phyloP scores from a whole-genome alignment of 2,888 invertebrate species.

The Drymonia ruficornis region DNA sequence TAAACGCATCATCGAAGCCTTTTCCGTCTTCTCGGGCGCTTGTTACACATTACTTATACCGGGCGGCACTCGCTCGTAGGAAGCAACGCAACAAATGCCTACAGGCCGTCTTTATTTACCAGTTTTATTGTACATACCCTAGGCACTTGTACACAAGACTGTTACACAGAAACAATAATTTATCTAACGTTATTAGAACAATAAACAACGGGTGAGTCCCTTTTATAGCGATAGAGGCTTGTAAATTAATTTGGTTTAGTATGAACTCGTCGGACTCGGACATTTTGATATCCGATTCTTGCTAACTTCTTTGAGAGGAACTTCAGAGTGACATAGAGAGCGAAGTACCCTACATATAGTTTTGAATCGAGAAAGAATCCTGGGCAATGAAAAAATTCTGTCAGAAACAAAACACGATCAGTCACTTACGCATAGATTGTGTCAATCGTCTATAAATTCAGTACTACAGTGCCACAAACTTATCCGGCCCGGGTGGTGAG shows the following conservation, averaged over 20 bases:
- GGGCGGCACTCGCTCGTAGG: conserved; percentile 44
- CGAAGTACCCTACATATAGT: too few relatives aligned
- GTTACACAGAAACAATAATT: conserved; percentile 11
- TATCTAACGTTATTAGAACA: conserved; percentile 16
- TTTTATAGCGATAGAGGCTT: not conserved
- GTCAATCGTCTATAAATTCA: too few relatives aligned
- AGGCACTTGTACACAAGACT: conserved; percentile 21
- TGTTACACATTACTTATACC: conserved; percentile 61
- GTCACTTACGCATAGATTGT: too few relatives aligned
- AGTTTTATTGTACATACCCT: conserved; percentile 38
- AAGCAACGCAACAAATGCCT: conserved; percentile 58
- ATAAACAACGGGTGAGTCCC: not conserved
- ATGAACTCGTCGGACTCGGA: not conserved
- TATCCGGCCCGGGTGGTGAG: too few relatives aligned
- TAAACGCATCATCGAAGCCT: conserved; percentile 56
- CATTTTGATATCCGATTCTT: too few relatives aligned
- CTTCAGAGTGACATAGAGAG: too few relatives aligned
- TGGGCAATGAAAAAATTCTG: too few relatives aligned
- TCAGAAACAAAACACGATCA: too few relatives aligned
- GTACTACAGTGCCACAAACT: too few relatives aligned
- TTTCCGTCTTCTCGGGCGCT: conserved; percentile 53
- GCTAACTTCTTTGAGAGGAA: too few relatives aligned
- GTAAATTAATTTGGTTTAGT: conserved; percentile 1
- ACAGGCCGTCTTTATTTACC: conserved; percentile 54
- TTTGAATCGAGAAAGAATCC: too few relatives aligned